These are phyloP conservation scores for Rhodophaea formosa DNA, from an alignment of 2,888 invertebrate species.

Conservation along the genomic window DNA sequence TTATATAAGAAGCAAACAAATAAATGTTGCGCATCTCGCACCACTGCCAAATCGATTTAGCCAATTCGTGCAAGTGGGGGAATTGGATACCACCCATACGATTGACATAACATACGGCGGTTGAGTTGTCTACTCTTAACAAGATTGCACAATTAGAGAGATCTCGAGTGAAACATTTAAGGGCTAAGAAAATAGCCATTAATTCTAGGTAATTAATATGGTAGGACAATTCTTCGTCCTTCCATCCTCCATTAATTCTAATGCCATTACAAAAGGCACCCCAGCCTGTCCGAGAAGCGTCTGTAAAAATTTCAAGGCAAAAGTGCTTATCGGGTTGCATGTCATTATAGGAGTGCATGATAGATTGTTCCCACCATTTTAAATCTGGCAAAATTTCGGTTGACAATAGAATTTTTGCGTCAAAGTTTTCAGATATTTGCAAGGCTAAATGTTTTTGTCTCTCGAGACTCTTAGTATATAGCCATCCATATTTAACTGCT, in stretches of 20 bases:
- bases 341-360: background rate
- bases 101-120: background rate
- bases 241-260: background rate
- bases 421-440: background rate
- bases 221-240: background rate
- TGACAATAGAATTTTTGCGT: background rate
- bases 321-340: background rate
- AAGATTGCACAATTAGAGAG: background rate
- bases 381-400: background rate
- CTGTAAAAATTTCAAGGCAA: slow-evolving; percentile 1
- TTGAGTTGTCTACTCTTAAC: background rate
- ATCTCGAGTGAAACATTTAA: background rate
- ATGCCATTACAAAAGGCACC: background rate
- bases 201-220: no score
- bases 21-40: background rate
- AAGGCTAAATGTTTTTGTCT: background rate
- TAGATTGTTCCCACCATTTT: background rate
- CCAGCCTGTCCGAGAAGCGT: slow-evolving; percentile 1
- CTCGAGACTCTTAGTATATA: background rate
- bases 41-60: background rate
- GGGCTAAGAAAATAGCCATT: background rate
- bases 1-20: background rate
- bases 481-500: no score
- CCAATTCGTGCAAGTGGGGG: background rate
- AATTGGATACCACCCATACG: no score